These are phyloP conservation scores for Folsomia manolachei DNA, from an alignment of 2,888 invertebrate genomes.

Conservation along the genomic window DNA sequence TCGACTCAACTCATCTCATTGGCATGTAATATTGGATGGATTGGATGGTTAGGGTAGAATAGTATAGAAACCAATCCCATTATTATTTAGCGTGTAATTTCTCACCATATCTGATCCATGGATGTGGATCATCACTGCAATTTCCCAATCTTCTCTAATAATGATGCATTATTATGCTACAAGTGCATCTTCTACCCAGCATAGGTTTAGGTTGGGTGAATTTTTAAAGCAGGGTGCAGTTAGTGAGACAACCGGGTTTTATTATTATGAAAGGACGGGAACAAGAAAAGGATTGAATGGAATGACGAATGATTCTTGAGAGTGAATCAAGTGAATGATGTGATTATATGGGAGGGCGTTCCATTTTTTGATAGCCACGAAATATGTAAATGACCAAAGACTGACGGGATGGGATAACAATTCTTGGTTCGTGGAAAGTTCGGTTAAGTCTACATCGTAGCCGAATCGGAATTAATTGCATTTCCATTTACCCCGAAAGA, in stretches of 20 bases:
- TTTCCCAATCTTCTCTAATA: not conserved
- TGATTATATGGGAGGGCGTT: constrained; percentile 49
- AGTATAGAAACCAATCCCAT: constrained; percentile 1
- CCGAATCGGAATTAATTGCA: not conserved
- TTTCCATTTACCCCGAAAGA: not conserved
- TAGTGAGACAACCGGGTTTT: no score
- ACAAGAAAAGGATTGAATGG: constrained; percentile 28
- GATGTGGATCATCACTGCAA: constrained; percentile 7
- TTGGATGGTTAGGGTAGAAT: not conserved
- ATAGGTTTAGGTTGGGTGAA: no score
- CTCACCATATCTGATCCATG: constrained; percentile 6
- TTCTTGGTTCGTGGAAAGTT: no score
- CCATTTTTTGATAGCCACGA: constrained; percentile 46
- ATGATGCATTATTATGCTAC: constrained; percentile 1
- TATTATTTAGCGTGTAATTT: constrained; percentile 3
- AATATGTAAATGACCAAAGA: constrained; percentile 48
- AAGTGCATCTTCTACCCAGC: no score
- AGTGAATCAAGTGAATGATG: constrained; percentile 48
- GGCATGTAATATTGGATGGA: no score
- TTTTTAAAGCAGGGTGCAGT: no score
- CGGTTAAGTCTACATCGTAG: not conserved
- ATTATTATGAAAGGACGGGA: no score
- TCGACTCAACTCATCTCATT: not conserved
- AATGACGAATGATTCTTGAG: constrained; percentile 38
- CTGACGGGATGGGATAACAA: no score